A percentile compares a stretch with the other conserved stretches of the same genome.
These are phyloP conservation scores for Ditula angustiorana DNA, from an alignment of 2,888 invertebrate genomes.

Conservation along the genomic window DNA sequence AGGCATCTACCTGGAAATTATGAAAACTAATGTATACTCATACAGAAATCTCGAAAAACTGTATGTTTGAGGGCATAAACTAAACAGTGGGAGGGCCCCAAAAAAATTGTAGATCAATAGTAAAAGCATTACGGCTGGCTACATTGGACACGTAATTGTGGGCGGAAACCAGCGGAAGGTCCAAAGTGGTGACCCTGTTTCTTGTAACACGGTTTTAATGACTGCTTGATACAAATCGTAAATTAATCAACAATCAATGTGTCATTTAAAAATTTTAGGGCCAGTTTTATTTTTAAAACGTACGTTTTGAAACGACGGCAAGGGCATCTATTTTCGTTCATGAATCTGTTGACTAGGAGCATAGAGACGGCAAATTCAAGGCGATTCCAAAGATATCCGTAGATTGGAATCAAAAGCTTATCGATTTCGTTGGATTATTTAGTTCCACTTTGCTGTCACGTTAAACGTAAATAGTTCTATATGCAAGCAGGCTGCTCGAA, in stretches of 20 bases:
- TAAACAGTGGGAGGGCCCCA: too few relatives aligned
- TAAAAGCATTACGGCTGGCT: background rate
- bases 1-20: too few relatives aligned
- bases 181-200: slow-evolving; percentile 4
- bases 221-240: slow-evolving; percentile 14
- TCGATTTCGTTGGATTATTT: background rate
- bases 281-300: background rate
- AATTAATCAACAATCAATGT: slow-evolving; percentile 13
- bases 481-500: background rate
- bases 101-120: too few relatives aligned
- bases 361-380: background rate
- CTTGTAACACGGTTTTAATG: background rate
- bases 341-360: background rate
- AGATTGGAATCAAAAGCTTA: too few relatives aligned
- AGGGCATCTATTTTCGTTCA: slow-evolving; percentile 16
- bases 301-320: slow-evolving; percentile 6
- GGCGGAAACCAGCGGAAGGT: background rate
- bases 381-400: background rate
- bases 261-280: background rate
- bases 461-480: background rate
- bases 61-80: too few relatives aligned
- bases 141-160: background rate
- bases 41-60: too few relatives aligned
- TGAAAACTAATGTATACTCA: too few relatives aligned
- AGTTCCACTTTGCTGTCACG: background rate